A percentile compares a stretch with the other conserved stretches of the same genome.
phyloP scores from a whole-genome alignment of 2,113 vertebrate genomes.

The Melanerpes formicivorus region DNA sequence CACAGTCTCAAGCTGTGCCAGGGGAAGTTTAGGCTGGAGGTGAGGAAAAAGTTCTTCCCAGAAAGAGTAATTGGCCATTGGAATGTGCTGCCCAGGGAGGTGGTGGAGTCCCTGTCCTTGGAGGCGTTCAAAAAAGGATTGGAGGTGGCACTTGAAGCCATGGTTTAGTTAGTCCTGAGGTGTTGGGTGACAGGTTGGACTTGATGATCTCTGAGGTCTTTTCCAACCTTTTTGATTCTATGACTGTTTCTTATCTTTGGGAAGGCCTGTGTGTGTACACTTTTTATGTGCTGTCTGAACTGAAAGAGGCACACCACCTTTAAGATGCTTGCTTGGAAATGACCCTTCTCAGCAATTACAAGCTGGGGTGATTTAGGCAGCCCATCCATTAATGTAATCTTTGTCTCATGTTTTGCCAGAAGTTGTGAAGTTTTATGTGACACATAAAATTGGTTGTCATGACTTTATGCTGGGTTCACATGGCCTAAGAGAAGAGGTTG shows the following conservation, averaged over 20 bases:
- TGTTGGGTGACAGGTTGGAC: no score
- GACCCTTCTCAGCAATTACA: not conserved
- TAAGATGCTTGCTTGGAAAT: not conserved
- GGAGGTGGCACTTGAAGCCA: no score
- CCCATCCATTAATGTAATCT: not conserved
- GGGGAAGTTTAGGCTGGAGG: no score
- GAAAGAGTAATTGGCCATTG: no score
- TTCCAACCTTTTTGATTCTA: no score
- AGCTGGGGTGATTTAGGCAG: not conserved
- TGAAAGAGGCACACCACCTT: not conserved
- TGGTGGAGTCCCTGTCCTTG: no score
- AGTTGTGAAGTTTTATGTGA: not conserved
- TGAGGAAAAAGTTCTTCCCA: no score
- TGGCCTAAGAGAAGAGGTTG: not conserved
- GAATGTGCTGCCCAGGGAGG: no score
- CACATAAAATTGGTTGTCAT: accelerated
- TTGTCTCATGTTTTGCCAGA: not conserved
- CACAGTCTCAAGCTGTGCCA: no score
- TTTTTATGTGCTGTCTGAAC: not conserved
- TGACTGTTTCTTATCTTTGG: not conserved
- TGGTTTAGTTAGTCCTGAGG: no score
- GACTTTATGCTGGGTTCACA: not conserved
- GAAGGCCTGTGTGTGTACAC: not conserved
- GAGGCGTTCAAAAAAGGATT: no score
- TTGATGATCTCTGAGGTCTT: no score